Conservation (phyloP, 2,888 invertebrate genomes). For the Cheilosia urbana region DNA sequence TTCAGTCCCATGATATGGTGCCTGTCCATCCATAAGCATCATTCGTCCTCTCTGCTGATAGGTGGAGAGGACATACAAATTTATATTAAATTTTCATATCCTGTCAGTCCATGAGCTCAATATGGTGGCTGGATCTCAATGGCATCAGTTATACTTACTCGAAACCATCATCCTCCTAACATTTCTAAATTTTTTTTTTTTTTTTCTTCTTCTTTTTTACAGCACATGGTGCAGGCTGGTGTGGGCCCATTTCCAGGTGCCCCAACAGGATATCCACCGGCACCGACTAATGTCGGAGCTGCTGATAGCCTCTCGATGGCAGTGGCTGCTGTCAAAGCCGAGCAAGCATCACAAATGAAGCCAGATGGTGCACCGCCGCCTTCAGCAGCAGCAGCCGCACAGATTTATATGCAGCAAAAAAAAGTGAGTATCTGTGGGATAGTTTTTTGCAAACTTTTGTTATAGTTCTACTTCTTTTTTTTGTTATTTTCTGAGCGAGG, state of each 20-base stretch:
- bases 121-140: conserved; percentile 45
- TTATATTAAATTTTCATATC: conserved; percentile 74
- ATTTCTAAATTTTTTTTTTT: conserved; percentile 44
- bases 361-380: conserved; percentile 79
- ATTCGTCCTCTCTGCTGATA: not conserved
- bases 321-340: conserved; percentile 81
- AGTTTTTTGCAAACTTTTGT: conserved; percentile 1
- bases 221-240: conserved; percentile 84
- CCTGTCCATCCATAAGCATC: conserved; percentile 11
- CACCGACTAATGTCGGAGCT: conserved; percentile 81
- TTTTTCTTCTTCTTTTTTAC: conserved; percentile 75
- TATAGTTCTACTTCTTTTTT: conserved; percentile 25
- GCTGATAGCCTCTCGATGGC: conserved; percentile 82
- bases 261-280: conserved; percentile 83
- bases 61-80: conserved; percentile 54
- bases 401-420: conserved; percentile 82
- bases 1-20: not conserved
- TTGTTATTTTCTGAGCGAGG: conserved; percentile 31
- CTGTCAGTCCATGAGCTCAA: conserved; percentile 63
- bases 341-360: conserved; percentile 82
- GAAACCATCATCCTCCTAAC: conserved; percentile 4
- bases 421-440: conserved; percentile 79
- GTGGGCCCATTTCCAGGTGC: conserved; percentile 83
- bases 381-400: conserved; percentile 78
- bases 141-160: conserved; percentile 45